Evolutionary conservation across 1,140 invertebrate species (phyloP).

Genomic region (Pygmarrhopalites habei): DNA sequence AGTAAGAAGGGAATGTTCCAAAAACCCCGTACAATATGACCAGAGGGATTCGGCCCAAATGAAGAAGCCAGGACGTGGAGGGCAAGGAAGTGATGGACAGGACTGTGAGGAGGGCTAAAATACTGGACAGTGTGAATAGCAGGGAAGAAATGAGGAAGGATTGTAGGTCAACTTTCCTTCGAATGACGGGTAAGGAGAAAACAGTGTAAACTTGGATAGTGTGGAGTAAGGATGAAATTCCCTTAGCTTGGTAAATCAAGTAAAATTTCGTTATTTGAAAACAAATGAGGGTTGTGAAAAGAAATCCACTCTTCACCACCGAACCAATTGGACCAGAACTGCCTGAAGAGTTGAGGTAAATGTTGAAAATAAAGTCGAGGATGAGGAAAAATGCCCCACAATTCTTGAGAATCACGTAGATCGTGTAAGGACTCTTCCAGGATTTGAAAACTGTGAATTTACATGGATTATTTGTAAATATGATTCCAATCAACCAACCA

Average conservation of each 20-base stretch:
- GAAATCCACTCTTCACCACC: neutral
- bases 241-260: slow-evolving; percentile 18
- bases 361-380: neutral
- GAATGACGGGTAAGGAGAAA: slow-evolving; percentile 9
- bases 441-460: slow-evolving; percentile 17
- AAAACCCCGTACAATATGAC: no score
- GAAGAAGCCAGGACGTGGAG: no score
- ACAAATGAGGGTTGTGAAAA: slow-evolving; percentile 10
- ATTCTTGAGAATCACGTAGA: slow-evolving; percentile 17
- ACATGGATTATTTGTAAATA: slow-evolving; percentile 21
- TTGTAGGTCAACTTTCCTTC: neutral
- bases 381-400: neutral
- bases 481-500: slow-evolving; percentile 21
- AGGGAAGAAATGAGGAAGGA: no score
- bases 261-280: slow-evolving; percentile 19
- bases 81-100: neutral
- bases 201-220: slow-evolving; percentile 21
- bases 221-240: slow-evolving; percentile 23
- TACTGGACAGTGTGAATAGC: no score
- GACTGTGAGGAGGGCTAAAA: no score
- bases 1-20: slow-evolving; percentile 14
- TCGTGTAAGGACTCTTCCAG: slow-evolving; percentile 13
- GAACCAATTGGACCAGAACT: neutral
- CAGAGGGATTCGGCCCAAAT: no score
- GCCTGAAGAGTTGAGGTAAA: neutral